Percentiles rank a stretch among this genome's conserved stretches.
phyloP scores from a whole-genome alignment of 2,888 invertebrate species.

The Metellina segmentata region DNA sequence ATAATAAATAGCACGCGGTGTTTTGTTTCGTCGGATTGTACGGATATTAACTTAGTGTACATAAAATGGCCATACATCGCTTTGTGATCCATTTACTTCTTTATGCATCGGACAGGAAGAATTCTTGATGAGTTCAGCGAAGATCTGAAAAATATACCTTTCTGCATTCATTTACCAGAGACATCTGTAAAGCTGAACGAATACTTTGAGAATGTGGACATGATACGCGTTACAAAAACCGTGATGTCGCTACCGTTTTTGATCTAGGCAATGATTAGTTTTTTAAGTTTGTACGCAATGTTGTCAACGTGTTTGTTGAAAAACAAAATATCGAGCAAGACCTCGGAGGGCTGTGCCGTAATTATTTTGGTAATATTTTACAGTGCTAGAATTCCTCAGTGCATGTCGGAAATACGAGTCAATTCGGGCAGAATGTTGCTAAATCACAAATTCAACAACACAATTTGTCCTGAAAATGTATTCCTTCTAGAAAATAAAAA shows the following conservation, averaged over 20 bases:
- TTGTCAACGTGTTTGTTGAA: not conserved
- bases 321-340: not conserved
- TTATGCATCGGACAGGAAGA: no score
- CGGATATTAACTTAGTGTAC: not conserved
- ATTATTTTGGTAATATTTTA: not conserved
- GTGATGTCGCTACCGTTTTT: not conserved
- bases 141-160: no score
- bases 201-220: no score
- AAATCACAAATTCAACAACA: not conserved
- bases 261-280: not conserved
- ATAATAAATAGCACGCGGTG: no score
- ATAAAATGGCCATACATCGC: no score
- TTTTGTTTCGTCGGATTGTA: not conserved
- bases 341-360: not conserved
- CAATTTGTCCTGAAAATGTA: not conserved
- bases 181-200: no score
- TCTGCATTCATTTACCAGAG: no score
- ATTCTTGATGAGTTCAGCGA: no score
- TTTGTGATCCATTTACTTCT: no score
- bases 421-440: not conserved
- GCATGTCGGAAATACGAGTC: not conserved
- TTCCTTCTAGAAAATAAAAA: not conserved
- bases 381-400: no score
- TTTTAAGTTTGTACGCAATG: not conserved
- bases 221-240: not conserved